Conservation (phyloP, 2,888 invertebrate species). For the Hetaerina titia region DNA sequence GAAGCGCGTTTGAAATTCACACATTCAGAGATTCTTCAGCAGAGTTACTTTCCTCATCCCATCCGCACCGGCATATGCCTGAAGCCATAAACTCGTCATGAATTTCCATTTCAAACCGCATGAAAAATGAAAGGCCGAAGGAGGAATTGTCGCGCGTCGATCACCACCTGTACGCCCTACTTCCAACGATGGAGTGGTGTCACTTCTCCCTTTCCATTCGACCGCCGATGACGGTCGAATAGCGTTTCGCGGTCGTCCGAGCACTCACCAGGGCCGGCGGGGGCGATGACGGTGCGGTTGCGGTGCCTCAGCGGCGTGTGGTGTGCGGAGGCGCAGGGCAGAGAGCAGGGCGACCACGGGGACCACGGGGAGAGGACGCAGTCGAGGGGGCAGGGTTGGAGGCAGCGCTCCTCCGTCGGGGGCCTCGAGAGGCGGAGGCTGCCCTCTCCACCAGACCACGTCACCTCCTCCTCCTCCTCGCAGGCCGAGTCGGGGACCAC, state of each 20-base stretch:
- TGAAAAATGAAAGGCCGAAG: background rate
- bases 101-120: background rate
- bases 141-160: background rate
- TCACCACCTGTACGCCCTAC: no score
- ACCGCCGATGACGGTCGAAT: background rate
- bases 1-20: no score
- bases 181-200: background rate
- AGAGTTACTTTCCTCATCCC: no score
- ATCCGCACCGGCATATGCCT: no score
- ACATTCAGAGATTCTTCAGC: no score
- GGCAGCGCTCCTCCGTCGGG: slow-evolving; percentile 80
- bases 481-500: slow-evolving; percentile 45
- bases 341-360: slow-evolving; percentile 79
- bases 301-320: slow-evolving; percentile 74
- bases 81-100: no score
- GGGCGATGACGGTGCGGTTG: slow-evolving; percentile 75
- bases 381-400: slow-evolving; percentile 84
- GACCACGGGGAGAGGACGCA: slow-evolving; percentile 84
- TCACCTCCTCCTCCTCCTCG: slow-evolving; percentile 60
- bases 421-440: slow-evolving; percentile 74
- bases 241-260: background rate
- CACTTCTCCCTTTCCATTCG: background rate
- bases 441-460: slow-evolving; percentile 74
- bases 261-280: slow-evolving; percentile 74
- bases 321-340: slow-evolving; percentile 74